phyloP scores from a whole-genome alignment of 1,140 invertebrate species.

The Pseudomyrmex pallidus region DNA sequence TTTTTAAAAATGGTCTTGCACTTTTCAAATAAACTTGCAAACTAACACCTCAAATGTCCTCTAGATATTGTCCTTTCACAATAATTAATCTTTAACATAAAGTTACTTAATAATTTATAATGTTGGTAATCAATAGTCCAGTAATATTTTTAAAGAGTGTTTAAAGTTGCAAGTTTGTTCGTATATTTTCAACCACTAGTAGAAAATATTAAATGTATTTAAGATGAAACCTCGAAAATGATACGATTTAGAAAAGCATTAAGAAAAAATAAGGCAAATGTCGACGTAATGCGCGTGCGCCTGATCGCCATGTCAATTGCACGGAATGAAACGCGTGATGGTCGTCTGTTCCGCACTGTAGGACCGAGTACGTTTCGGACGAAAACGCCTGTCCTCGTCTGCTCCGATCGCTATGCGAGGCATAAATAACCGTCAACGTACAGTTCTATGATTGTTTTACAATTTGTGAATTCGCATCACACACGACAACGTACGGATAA shows the following conservation, averaged over 20 bases:
- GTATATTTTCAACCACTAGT: neutral
- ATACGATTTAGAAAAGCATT: slow-evolving; percentile 5
- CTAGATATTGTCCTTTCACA: too few species aligned
- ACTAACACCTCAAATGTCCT: slow-evolving; percentile 39
- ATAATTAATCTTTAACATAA: slow-evolving; percentile 10
- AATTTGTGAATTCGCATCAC: neutral
- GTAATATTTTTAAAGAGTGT: neutral
- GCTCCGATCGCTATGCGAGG: neutral
- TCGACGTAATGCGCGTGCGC: slow-evolving; percentile 43
- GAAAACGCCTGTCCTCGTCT: neutral
- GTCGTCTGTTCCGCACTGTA: neutral
- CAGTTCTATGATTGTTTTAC: neutral
- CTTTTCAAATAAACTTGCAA: slow-evolving; percentile 71
- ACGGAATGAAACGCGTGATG: neutral
- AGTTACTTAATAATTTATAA: neutral
- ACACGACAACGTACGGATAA: slow-evolving; percentile 21
- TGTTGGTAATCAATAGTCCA: too few species aligned
- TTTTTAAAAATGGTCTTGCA: slow-evolving; percentile 66
- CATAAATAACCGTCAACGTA: neutral
- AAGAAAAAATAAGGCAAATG: neutral
- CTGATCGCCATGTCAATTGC: slow-evolving; percentile 62
- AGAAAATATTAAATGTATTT: too few species aligned
- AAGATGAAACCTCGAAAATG: neutral
- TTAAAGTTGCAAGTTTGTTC: neutral
- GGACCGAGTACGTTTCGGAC: neutral